These are phyloP conservation scores for Dolichomitus sp. DNA, from an alignment of 2,888 invertebrate species.

Conservation along the genomic window DNA sequence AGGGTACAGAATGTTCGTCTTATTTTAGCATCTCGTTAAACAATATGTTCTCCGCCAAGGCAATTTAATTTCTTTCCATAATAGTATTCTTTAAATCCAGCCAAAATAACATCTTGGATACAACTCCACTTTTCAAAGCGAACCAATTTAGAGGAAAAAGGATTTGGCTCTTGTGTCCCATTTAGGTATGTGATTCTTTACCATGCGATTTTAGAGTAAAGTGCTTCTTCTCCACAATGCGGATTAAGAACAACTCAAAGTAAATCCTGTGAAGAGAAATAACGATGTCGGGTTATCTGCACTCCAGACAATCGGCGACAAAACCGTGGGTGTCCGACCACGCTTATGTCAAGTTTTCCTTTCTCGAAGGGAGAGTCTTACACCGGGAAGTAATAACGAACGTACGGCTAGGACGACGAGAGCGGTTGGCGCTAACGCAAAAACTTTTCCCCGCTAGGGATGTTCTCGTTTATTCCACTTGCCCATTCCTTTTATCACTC, in stretches of 20 bases:
- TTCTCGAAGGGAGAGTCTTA: neutral
- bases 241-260: neutral
- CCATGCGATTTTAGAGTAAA: neutral
- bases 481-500: conserved; percentile 23
- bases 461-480: conserved; percentile 43
- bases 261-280: neutral
- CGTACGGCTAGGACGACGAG: conserved; percentile 17
- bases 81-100: neutral
- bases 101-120: neutral
- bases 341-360: neutral
- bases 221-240: neutral
- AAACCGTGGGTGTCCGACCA: neutral
- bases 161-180: neutral
- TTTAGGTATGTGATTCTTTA: neutral
- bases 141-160: neutral
- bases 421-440: conserved; percentile 18
- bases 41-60: neutral
- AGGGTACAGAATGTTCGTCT: neutral
- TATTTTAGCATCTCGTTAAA: neutral
- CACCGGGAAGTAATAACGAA: conserved; percentile 44
- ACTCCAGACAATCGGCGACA: neutral
- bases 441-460: conserved; percentile 36
- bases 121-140: neutral
- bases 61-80: neutral
- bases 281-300: neutral